A percentile compares a stretch with the other conserved stretches of the same genome.
These are phyloP conservation scores for Daubentonia madagascariensis DNA, from an alignment of 2,113 vertebrate species.

Conservation along the genomic window DNA sequence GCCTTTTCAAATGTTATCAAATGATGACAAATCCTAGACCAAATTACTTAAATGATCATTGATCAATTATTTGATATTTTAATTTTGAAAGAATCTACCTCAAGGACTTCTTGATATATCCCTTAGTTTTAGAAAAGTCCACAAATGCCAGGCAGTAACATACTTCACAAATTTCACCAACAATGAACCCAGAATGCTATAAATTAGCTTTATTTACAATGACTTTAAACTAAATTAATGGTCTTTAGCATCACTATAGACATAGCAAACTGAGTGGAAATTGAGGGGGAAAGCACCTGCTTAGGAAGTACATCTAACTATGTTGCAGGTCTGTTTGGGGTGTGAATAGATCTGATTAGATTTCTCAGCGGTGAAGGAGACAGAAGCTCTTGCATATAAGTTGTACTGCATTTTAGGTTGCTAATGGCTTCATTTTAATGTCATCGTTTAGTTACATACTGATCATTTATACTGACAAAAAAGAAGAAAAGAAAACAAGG, in stretches of 20 bases:
- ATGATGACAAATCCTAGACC: slow-evolving; percentile 21
- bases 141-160: not conserved
- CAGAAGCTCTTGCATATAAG: slow-evolving; percentile 38
- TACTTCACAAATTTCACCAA: slow-evolving; percentile 30
- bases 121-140: not conserved
- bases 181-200: not conserved
- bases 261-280: not conserved
- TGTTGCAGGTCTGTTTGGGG: slow-evolving; percentile 1
- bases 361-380: slow-evolving; percentile 34
- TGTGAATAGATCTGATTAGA: slow-evolving; percentile 42
- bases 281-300: not conserved
- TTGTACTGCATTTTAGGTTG: slow-evolving; percentile 68
- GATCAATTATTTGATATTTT: slow-evolving; percentile 48
- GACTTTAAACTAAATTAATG: slow-evolving; percentile 30
- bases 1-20: slow-evolving; percentile 40
- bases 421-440: slow-evolving; percentile 79
- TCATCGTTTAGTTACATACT: slow-evolving; percentile 80
- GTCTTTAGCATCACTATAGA: not conserved
- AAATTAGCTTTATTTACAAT: slow-evolving; percentile 32
- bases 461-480: slow-evolving; percentile 85
- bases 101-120: slow-evolving; percentile 18
- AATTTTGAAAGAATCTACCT: slow-evolving; percentile 41
- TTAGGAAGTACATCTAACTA: not conserved
- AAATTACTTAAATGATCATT: slow-evolving; percentile 37
- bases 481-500: slow-evolving; percentile 82